A percentile compares a stretch with the other conserved stretches of the same genome.
phyloP scores from a whole-genome alignment of 2,113 vertebrate species.

The Ciconia boyciana region DNA sequence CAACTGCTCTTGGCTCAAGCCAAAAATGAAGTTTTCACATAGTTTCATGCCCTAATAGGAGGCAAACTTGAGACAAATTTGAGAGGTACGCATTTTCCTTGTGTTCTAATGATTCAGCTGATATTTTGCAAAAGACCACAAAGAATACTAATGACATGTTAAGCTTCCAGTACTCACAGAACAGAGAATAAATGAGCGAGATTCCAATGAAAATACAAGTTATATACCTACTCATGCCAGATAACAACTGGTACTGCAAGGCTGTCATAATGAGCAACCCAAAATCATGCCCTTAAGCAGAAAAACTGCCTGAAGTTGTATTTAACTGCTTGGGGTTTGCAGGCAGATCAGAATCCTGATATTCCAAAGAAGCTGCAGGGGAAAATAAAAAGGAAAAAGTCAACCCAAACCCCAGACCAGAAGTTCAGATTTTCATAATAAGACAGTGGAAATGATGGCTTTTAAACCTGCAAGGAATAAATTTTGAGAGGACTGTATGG shows the following conservation, averaged over 20 bases:
- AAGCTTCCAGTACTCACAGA: background rate
- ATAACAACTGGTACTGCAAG: background rate
- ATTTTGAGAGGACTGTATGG: background rate
- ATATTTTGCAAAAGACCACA: constrained; percentile 28
- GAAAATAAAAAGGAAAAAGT: background rate
- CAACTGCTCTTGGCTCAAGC: background rate
- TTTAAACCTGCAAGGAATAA: background rate
- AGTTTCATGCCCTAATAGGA: constrained; percentile 12
- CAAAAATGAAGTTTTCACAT: constrained; percentile 24
- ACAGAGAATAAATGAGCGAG: background rate
- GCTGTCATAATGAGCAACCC: background rate
- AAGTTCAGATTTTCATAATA: background rate
- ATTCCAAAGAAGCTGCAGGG: background rate
- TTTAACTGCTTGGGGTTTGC: background rate
- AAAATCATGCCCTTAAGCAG: background rate
- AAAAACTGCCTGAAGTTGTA: background rate
- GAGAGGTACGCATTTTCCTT: background rate
- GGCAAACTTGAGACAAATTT: background rate
- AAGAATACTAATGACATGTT: background rate
- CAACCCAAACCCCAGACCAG: background rate
- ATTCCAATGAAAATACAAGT: constrained; percentile 9
- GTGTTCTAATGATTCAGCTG: background rate
- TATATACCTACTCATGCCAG: background rate
- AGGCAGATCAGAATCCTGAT: background rate
- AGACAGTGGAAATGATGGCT: background rate